A percentile compares a stretch with the other conserved stretches of the same genome.
These are phyloP conservation scores for Rhadina sibilatrix DNA, from an alignment of 2,113 vertebrate genomes.

Conservation along the genomic window DNA sequence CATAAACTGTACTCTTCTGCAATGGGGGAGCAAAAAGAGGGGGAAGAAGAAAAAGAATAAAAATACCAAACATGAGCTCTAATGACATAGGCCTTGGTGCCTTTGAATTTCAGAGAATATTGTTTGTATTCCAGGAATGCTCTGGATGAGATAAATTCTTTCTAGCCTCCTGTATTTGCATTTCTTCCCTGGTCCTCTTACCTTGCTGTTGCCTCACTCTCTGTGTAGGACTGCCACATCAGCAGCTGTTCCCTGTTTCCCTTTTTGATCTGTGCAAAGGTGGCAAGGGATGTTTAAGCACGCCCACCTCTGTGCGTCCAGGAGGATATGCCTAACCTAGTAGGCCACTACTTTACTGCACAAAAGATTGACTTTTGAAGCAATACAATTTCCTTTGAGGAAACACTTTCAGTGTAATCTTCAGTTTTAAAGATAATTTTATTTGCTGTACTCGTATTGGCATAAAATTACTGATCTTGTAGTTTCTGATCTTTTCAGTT, in stretches of 20 bases:
- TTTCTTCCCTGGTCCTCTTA: background rate
- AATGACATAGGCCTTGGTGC: background rate
- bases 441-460: background rate
- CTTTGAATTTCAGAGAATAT: background rate
- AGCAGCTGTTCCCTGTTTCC: background rate
- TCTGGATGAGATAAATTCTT: background rate
- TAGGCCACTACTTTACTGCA: background rate
- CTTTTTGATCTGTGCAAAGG: background rate
- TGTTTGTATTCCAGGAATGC: background rate
- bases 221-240: background rate
- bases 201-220: background rate
- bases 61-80: background rate
- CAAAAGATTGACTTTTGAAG: background rate
- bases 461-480: background rate
- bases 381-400: background rate
- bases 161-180: background rate
- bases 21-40: accelerated
- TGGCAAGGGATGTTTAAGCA: background rate
- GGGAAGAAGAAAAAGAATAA: background rate
- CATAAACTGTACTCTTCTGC: background rate
- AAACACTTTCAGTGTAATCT: background rate
- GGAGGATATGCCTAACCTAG: background rate
- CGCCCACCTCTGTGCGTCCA: background rate
- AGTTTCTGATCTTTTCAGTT: background rate
- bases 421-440: background rate